Conservation (phyloP, 2,113 vertebrate genomes). For the Odontophorus gujanensis region DNA sequence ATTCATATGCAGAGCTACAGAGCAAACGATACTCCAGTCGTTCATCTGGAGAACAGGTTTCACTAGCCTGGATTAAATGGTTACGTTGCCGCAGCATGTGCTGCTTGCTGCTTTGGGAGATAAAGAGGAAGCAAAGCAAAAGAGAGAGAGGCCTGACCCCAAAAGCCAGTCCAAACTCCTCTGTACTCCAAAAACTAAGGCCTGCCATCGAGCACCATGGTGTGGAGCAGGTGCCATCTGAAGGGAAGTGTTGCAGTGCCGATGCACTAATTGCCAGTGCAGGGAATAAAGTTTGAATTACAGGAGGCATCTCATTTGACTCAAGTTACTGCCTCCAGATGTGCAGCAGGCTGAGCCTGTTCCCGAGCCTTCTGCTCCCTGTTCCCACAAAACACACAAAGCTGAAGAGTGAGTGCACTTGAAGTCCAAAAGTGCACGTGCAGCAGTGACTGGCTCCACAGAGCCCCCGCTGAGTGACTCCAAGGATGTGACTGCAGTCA, state of each 20-base stretch:
- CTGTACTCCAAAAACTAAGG: not conserved
- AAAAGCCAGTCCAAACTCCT: not conserved
- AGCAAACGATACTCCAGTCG: constrained; percentile 36
- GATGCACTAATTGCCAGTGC: not conserved
- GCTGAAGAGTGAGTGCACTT: not conserved
- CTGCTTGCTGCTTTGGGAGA: constrained; percentile 57
- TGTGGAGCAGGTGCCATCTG: fast-evolving
- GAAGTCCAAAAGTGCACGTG: constrained; percentile 22
- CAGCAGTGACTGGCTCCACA: not conserved
- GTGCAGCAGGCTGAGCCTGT: not conserved
- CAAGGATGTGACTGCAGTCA: constrained; percentile 16
- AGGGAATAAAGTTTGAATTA: not conserved
- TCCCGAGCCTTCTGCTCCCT: constrained; percentile 3
- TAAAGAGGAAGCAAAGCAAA: constrained; percentile 42
- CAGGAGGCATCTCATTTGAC: not conserved
- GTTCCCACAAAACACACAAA: not conserved
- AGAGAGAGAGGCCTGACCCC: constrained; percentile 7
- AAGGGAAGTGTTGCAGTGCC: constrained; percentile 23
- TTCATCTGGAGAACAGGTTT: constrained; percentile 64
- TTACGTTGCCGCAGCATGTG: constrained; percentile 67
- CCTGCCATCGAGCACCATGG: fast-evolving
- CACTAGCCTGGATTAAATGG: constrained; percentile 65
- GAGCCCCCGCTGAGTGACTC: not conserved
- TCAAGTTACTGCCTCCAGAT: constrained; percentile 35
- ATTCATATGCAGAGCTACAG: constrained; percentile 13